Conservation (phyloP, 2,888 invertebrate species). For the Eueremaeus valkanovi region DNA sequence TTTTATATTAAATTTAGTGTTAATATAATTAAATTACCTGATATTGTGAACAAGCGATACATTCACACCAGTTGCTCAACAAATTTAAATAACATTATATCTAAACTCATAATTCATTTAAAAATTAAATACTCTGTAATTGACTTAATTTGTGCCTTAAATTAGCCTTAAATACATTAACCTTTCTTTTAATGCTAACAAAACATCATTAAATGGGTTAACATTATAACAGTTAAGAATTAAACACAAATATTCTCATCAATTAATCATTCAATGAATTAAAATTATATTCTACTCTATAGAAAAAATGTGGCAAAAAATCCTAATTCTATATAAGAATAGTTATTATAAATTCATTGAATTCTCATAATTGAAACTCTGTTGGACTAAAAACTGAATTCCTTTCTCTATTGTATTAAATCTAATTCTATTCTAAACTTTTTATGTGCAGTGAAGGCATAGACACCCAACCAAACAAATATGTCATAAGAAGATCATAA, state of each 20-base stretch:
- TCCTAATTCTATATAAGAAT: neutral
- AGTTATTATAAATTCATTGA: neutral
- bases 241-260: neutral
- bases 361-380: slow-evolving; percentile 24
- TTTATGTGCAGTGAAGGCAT: neutral
- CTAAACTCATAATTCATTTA: slow-evolving; percentile 10
- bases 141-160: slow-evolving; percentile 22
- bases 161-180: neutral
- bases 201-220: neutral
- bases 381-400: slow-evolving; percentile 6
- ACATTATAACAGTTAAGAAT: neutral
- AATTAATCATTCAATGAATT: neutral
- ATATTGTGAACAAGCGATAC: slow-evolving; percentile 18
- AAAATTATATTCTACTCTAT: neutral
- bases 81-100: slow-evolving; percentile 1
- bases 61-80: slow-evolving; percentile 27
- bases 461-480: neutral
- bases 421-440: neutral
- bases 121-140: slow-evolving; percentile 21
- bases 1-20: slow-evolving; percentile 26
- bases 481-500: slow-evolving; percentile 28
- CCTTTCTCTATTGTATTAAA: neutral
- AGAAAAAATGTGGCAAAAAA: neutral
- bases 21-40: slow-evolving; percentile 26
- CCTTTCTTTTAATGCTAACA: neutral